Percentiles rank a stretch among this genome's conserved stretches.
phyloP scores from a whole-genome alignment of 2,888 invertebrate genomes.

The Sisyra nigra region DNA sequence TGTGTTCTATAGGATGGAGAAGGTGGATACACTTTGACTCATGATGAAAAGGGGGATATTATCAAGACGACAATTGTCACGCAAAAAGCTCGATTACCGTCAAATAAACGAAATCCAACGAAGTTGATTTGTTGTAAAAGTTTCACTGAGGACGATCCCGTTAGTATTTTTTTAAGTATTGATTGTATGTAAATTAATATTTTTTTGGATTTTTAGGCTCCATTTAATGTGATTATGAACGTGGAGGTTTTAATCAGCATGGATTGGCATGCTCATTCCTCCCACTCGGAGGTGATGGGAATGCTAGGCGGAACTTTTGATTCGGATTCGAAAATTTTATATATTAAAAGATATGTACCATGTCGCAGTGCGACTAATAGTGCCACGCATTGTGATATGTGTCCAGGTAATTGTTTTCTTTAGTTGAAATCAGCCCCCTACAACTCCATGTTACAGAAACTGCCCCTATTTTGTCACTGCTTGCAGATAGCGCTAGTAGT shows the following conservation, averaged over 20 bases:
- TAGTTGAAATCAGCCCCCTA: too few species aligned
- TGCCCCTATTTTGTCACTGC: too few species aligned
- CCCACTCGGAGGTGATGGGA: slow-evolving; percentile 58
- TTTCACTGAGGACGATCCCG: slow-evolving; percentile 38
- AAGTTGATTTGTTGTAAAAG: slow-evolving; percentile 41
- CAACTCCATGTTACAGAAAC: too few species aligned
- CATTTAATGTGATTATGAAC: slow-evolving; percentile 39
- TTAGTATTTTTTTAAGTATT: slow-evolving; percentile 21
- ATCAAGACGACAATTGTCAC: slow-evolving; percentile 28
- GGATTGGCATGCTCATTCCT: slow-evolving; percentile 55
- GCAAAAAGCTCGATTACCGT: slow-evolving; percentile 24
- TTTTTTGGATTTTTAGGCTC: slow-evolving; percentile 31
- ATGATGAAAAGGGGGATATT: slow-evolving; percentile 40
- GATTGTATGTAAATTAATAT: neutral
- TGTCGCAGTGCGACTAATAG: slow-evolving; percentile 46
- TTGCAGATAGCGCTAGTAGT: too few species aligned
- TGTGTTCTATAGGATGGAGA: slow-evolving; percentile 32
- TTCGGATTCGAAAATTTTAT: slow-evolving; percentile 22
- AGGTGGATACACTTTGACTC: slow-evolving; percentile 47
- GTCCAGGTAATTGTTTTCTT: slow-evolving; percentile 37
- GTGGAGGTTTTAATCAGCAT: slow-evolving; percentile 44
- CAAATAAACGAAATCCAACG: slow-evolving; percentile 28
- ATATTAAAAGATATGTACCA: slow-evolving; percentile 38
- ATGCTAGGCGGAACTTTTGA: slow-evolving; percentile 43
- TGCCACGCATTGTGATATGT: slow-evolving; percentile 62